Percentiles rank a stretch among this genome's conserved stretches.
Conservation (phyloP, 1,140 invertebrate species). For the Penaeus vannamei region DNA sequence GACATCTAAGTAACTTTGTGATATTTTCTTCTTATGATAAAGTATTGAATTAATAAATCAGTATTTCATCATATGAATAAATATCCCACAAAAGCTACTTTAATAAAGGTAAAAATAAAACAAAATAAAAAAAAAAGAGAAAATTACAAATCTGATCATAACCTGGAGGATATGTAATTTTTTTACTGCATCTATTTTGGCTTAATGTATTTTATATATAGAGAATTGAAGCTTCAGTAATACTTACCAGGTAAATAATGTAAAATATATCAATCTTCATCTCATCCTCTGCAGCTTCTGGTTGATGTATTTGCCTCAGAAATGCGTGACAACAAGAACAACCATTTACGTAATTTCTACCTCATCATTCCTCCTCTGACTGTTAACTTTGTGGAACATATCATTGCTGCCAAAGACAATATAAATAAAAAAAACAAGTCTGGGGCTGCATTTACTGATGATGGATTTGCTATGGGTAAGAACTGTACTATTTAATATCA, state of each 20-base stretch:
- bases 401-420: conserved; percentile 92
- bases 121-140: neutral
- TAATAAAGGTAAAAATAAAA: too few relatives aligned
- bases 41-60: too few relatives aligned
- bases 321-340: conserved; percentile 87
- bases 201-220: neutral
- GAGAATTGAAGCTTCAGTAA: neutral
- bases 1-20: too few relatives aligned
- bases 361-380: conserved; percentile 94
- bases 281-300: conserved; percentile 77
- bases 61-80: too few relatives aligned
- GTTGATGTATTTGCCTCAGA: conserved; percentile 93
- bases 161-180: neutral
- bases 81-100: too few relatives aligned
- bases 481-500: conserved; percentile 11
- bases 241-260: neutral
- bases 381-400: conserved; percentile 95
- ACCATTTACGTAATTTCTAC: conserved; percentile 94
- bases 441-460: conserved; percentile 94
- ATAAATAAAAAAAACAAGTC: conserved; percentile 87
- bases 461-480: conserved; percentile 97
- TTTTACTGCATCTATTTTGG: too few relatives aligned
- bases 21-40: too few relatives aligned
- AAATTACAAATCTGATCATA: too few relatives aligned
- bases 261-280: neutral